Evolutionary conservation across 2,113 vertebrate genomes (phyloP).

Genomic region (Scomber japonicus): DNA sequence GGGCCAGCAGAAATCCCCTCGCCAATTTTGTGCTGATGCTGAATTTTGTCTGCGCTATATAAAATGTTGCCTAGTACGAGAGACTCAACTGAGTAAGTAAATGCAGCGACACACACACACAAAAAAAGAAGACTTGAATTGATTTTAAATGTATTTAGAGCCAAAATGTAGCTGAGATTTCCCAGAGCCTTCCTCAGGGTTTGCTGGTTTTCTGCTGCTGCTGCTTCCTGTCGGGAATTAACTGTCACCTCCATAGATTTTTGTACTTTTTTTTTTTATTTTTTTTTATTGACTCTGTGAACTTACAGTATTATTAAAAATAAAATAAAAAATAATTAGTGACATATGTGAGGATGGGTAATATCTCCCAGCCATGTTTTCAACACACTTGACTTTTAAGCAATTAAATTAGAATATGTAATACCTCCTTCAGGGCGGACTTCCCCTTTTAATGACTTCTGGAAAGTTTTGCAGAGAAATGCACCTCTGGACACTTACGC

Average conservation of each 20-base stretch:
- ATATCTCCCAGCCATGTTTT: slow-evolving; percentile 30
- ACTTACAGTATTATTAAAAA: not conserved
- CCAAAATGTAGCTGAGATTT: slow-evolving; percentile 27
- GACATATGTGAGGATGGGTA: not conserved
- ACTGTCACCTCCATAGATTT: slow-evolving; percentile 12
- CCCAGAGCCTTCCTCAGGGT: slow-evolving; percentile 19
- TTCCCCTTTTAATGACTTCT: slow-evolving; percentile 43
- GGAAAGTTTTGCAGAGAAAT: slow-evolving; percentile 18
- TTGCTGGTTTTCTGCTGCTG: slow-evolving; percentile 2
- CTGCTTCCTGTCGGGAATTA: slow-evolving; percentile 13
- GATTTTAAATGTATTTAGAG: slow-evolving; percentile 30
- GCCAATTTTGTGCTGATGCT: slow-evolving; percentile 16
- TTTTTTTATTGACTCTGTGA: not conserved
- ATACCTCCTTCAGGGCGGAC: slow-evolving; percentile 30
- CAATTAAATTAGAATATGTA: slow-evolving; percentile 35
- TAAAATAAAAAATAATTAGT: not conserved
- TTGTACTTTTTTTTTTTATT: too few species aligned
- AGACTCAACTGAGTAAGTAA: slow-evolving; percentile 4
- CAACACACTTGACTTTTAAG: not conserved
- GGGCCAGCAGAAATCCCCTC: not conserved
- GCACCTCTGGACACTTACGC: slow-evolving; percentile 10
- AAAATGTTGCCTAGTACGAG: slow-evolving; percentile 17
- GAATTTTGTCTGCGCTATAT: slow-evolving; percentile 21
- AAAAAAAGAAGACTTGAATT: not conserved
- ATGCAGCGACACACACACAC: not conserved